Percentiles rank a stretch among this genome's conserved stretches.
Conservation (phyloP, 2,888 invertebrate genomes). For the Dryobotodes eremita region DNA sequence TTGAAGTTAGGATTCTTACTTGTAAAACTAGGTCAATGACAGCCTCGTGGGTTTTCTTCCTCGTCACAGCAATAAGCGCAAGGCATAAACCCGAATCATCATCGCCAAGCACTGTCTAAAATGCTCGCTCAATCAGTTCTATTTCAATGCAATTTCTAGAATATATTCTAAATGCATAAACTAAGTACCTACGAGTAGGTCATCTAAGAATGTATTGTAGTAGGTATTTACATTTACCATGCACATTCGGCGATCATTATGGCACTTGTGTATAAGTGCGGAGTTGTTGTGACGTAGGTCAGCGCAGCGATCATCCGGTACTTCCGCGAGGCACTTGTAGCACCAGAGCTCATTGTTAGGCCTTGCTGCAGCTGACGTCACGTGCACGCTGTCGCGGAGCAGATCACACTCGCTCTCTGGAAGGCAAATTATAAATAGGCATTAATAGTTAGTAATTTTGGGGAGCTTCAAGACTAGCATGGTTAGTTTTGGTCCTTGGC, state of each 20-base stretch:
- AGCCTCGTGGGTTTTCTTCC: neutral
- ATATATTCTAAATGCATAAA: conserved; percentile 14
- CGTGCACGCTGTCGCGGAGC: conserved; percentile 92
- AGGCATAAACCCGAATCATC: neutral
- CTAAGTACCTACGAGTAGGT: neutral
- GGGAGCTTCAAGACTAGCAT: neutral
- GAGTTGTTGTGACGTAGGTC: conserved; percentile 91
- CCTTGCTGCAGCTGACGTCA: conserved; percentile 95
- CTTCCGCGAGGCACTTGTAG: conserved; percentile 95
- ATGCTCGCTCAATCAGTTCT: neutral
- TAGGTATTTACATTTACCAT: conserved; percentile 91
- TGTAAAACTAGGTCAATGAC: neutral
- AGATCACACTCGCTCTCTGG: conserved; percentile 84
- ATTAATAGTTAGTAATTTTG: neutral
- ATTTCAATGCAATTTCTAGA: neutral
- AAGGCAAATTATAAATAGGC: conserved; percentile 61
- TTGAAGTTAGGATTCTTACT: neutral
- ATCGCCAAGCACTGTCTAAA: neutral
- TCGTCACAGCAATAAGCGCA: neutral
- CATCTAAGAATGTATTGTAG: conserved; percentile 48
- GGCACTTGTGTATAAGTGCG: conserved; percentile 93
- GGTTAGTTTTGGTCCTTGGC: neutral
- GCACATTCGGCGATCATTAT: conserved; percentile 94
- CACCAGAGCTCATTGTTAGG: conserved; percentile 95
- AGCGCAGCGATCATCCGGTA: conserved; percentile 93